Evolutionary conservation across 2,113 vertebrate genomes (phyloP), one percentile per base, ranked within the genome.

Genomic region (Lampris incognitus): DNA sequence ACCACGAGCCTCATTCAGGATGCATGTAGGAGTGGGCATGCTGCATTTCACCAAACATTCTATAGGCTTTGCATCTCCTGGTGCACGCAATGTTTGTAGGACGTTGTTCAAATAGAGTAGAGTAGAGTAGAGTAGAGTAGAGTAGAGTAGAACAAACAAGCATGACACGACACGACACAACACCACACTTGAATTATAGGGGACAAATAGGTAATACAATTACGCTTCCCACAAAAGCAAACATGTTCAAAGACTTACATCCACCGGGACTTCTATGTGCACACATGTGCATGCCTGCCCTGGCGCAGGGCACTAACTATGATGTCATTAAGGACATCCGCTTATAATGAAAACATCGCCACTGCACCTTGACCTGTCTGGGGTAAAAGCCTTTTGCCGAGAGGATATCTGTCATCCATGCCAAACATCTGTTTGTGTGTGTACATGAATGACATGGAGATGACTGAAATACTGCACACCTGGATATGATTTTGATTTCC

Each of bases 1-100:
- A 96, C 90, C 74, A 87, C 78, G 10, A 81, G 76, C 85, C 91
- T 92, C 84, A 91, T 89, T 90, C 83, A 89, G 82, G 79, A 89
- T 93, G 89, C 87, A 88, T 75, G 84, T 82, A 90, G 81, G 87
- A 91, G 78, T 62, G 65, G 85, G 59, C 87, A 85, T 88, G 85
- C 89, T 90, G 90, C 89, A 88, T 88, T 85, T 90, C 89, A 79
- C 82, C 55, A 79, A 79, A 74, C 63, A 63, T 80, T 81, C 72
- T 72, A 68, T 57, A 66, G 69, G 76, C 74, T 73, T 72, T 85
- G 76, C 24, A 84, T 73, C 79, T 48, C 76, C 70, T 74, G 59
- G 76, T 74, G 87, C 79, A 55, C 61, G 69, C 58, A 56, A 72
- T 75, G 76, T 61, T 38, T 64, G 42, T 44, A n/a, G 51, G 24